Evolutionary conservation across 1,140 invertebrate species (phyloP), one percentile per base, ranked within the genome.

Genomic region (Drosophila lini): DNA sequence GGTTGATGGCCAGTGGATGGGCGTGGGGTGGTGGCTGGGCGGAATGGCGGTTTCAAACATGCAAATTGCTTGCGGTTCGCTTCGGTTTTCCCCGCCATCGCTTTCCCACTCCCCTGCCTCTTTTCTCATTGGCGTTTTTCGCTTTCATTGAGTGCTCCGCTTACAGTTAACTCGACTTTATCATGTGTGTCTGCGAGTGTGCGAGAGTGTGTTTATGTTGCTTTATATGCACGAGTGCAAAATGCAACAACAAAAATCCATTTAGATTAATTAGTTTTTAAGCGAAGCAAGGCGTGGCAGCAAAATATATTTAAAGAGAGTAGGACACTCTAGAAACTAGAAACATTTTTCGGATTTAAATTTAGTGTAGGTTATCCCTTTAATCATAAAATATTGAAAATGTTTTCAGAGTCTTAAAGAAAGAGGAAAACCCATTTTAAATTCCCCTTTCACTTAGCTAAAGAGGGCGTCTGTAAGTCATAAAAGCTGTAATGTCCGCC

Each of bases 201-300:
- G 62, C 63, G 48, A 6, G 42, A 22, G 50, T 41, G 34, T 64
- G 31, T 77, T 36, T 41, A 16, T 63, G 53, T 56, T 62, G 65
- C 63, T 79, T 79, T 80, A 79, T 78, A 74, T 80, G 60, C 61
- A 64, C 61, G 38, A 78, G 42, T 71, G 64, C 36, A 78, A 53
- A 81, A 81, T 86, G 79, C 84, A 89, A 75, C 84, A 81, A 89
- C 84, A 89, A 89, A 89, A 78, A 89, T 80, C 84, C 84, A 89
- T 89, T 89, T 89, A 84, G 84, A 89, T 89, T 89, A 89, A 89
- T 89, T 89, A 89, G 84, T 89, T 89, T 88, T 89, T 73, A 81
- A 89, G 80, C 78, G 78, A 75, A 81, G 68, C 70, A 68, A 74
- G 47, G 74, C 60, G 41, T 10, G 34, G 15, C 44, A 19, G 25